Evolutionary conservation across 2,888 invertebrate species (phyloP), one percentile per base, ranked within the genome.

Genomic region (Globia sparganii): DNA sequence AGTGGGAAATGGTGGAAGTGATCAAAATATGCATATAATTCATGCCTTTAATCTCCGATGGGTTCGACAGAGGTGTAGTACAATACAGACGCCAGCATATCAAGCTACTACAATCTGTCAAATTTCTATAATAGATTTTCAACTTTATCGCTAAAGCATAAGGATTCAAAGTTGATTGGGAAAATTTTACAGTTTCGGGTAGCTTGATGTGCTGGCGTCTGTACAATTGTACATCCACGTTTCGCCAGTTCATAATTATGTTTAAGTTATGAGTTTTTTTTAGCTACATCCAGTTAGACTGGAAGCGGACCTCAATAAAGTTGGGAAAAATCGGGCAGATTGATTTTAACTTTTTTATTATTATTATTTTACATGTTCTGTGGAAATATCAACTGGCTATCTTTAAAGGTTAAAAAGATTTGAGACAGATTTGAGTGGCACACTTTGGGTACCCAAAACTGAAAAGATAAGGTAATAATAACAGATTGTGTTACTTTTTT

Each of bases 351-450:
- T 21, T 31, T 65, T 71, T 31, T 37, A 3, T 49, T 18, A 2
- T 46, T 46, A 46, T 77, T 64, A 25, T 28, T 76, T 76, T 76
- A 21, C 75, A 76, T 76, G 75, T 46, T 65, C 46, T 65, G 21
- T 56, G 75, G 56, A 62, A 75, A 77, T 77, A 31, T 53, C 31
- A 53, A 62, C 53, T 40, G 75, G 49, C 40, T 75, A 40, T 75
- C 31, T 21, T 40, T 62, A 34, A 53, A 62, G 53, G 40, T 43
- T 76, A 25, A 25, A 77, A 64, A 58, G 28, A 49, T 21, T 18
- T 77, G 56, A 2, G 43, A 13, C 18, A 25, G 43, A 25, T 15
- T 34, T 58, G 8, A 56, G 43, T 71, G 31, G 13, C 40, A 25
- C 1, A 56, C 13, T 56, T 43, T 43, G 31, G n/a, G 31, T 21